Percentiles rank a stretch among this genome's conserved stretches.
Evolutionary conservation across 2,888 invertebrate species (phyloP).

Genomic region (Chelonus formosanus): DNA sequence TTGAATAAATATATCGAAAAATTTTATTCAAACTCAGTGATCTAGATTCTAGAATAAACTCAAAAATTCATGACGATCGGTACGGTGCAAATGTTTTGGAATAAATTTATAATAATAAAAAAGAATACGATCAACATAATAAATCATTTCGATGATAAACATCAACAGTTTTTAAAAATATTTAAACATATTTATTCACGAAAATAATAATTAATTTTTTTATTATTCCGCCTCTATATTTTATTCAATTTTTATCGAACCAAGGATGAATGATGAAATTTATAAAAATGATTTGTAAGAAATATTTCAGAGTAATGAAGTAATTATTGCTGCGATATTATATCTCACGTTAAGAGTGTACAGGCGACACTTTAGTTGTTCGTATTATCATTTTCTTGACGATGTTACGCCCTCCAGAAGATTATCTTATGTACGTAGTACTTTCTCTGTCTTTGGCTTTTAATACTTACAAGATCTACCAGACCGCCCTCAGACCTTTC

Average conservation of each 20-base stretch:
- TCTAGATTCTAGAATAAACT: no score
- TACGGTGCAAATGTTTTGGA: no score
- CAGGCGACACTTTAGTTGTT: constrained; percentile 32
- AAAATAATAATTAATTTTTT: no score
- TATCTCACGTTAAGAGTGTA: constrained; percentile 19
- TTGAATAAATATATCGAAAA: constrained; percentile 2
- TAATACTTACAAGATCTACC: constrained; percentile 6
- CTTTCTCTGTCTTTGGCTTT: constrained; percentile 4
- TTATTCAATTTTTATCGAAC: no score
- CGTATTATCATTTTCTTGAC: constrained; percentile 28
- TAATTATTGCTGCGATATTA: constrained; percentile 22
- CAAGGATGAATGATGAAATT: no score
- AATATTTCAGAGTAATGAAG: constrained; percentile 18
- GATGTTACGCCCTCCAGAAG: constrained; percentile 28
- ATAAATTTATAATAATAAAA: no score
- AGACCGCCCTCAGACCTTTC: constrained; percentile 35
- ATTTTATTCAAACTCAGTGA: no score
- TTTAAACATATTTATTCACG: no score
- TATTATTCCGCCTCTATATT: no score
- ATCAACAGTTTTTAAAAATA: no score
- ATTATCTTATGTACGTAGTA: constrained; percentile 21
- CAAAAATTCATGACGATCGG: background rate
- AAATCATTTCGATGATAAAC: no score
- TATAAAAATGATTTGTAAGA: background rate
- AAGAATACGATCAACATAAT: no score